Base-by-base conservation (phyloP, 2,797 vertebrate species). In the Capromys pilorides region DNA sequence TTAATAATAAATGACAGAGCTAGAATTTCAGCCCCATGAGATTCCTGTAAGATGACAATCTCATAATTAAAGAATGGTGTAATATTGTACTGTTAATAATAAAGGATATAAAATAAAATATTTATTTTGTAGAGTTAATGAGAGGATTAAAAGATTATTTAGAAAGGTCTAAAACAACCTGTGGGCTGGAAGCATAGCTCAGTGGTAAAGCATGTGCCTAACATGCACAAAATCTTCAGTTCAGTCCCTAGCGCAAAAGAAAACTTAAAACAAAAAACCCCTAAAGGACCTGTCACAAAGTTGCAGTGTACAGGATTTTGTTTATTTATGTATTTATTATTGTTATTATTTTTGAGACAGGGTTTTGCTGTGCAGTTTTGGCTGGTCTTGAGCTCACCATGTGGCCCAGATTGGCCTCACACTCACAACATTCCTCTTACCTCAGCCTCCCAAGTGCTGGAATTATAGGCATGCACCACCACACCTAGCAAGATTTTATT, bases 71-170 rank as follows among this genome's bases (percentile, higher is more conserved):
- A 88, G 22, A 94, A 26, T 73, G 64, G 7, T 71, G 5, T 45
- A 88, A 64, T n/a, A n/a, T n/a, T n/a, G n/a, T n/a, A n/a, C n/a
- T n/a, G n/a, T n/a, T n/a, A n/a, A 93, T 24, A 90, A 80, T 77
- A 61, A 96, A 64, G n/a, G 86, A 26, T 57, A 73, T 24, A 91
- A 73, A 88, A 91, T 49, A 85, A 73, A 77, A 69, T 64, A 64
- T 39, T 51, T 84, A 33, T 77, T 88, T 80, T 88, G 39, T 95
- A 85, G 61, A 94, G 36, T 92, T 86, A 79, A n/a, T 66, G 67
- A 41, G 51, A 86, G n/a, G 31, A 77, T 90, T 78, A 1, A 81
- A 82, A 73, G 49, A 91, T 71, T 62, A 24, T 78, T 71, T 71
- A 94, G 59, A 31, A 75, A 75, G 91, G 21, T 24, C 57, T 89